These are phyloP conservation scores for Eristalis pertinax DNA, from an alignment of 2,888 invertebrate species.

Conservation along the genomic window DNA sequence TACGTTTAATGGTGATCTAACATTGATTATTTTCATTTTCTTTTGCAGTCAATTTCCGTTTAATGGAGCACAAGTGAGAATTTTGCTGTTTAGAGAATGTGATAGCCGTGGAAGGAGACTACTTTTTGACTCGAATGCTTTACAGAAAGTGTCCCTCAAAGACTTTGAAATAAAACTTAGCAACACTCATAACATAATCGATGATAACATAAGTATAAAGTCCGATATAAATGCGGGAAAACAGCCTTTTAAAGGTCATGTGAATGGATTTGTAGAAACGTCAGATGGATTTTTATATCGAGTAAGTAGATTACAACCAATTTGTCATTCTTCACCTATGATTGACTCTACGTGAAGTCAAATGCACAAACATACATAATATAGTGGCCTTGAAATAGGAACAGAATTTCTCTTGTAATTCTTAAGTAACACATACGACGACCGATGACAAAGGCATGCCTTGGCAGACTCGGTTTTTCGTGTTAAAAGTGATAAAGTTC, in stretches of 20 bases:
- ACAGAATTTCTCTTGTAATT: too few relatives aligned
- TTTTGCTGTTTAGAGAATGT: slow-evolving; percentile 92
- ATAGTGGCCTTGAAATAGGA: too few relatives aligned
- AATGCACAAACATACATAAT: too few relatives aligned
- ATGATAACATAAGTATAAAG: slow-evolving; percentile 62
- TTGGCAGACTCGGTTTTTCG: too few relatives aligned
- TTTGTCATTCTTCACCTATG: not conserved
- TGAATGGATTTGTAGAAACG: slow-evolving; percentile 83
- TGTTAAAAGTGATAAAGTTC: too few relatives aligned
- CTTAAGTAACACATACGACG: too few relatives aligned
- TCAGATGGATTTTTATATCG: slow-evolving; percentile 85
- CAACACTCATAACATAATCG: slow-evolving; percentile 48
- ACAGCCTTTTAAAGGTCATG: slow-evolving; percentile 75
- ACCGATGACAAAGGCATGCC: too few relatives aligned
- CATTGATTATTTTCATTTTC: not conserved
- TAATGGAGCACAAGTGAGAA: slow-evolving; percentile 87
- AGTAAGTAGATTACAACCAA: slow-evolving; percentile 82
- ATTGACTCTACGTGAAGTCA: too few relatives aligned
- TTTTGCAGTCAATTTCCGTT: slow-evolving; percentile 83
- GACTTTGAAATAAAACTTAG: slow-evolving; percentile 72
- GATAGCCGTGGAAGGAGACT: slow-evolving; percentile 91
- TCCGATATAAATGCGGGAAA: slow-evolving; percentile 37
- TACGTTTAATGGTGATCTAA: not conserved
- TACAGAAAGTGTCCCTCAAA: slow-evolving; percentile 84
- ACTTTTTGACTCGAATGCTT: slow-evolving; percentile 90